These are phyloP conservation scores for Hemiscyllium ocellatum DNA, from an alignment of 2,113 vertebrate species.

Conservation along the genomic window DNA sequence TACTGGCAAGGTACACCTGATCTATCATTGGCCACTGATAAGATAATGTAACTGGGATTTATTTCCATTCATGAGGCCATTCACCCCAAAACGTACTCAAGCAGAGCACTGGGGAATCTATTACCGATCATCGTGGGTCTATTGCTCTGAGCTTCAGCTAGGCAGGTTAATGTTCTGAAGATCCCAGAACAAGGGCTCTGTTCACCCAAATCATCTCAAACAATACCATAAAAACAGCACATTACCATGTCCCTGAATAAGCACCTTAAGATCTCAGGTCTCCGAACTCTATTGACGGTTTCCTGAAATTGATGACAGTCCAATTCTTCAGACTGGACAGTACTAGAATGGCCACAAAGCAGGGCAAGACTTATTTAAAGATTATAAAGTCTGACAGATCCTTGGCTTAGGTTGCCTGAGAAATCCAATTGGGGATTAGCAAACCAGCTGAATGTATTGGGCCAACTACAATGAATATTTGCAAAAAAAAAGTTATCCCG, in stretches of 20 bases:
- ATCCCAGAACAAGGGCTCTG: not conserved
- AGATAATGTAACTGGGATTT: not conserved
- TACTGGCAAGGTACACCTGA: not conserved
- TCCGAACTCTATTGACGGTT: not conserved
- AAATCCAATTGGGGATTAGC: conserved; percentile 2
- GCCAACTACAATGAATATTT: not conserved
- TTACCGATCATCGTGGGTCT: not conserved
- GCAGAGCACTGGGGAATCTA: not conserved
- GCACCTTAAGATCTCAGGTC: not conserved
- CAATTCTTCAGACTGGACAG: not conserved
- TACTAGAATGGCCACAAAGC: not conserved
- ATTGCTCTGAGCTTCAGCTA: not conserved
- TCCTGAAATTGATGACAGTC: not conserved
- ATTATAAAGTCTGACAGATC: not conserved
- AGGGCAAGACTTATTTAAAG: not conserved
- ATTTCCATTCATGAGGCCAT: no score
- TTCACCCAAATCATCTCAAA: not conserved
- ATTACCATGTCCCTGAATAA: not conserved
- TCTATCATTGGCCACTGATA: not conserved
- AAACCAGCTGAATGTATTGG: not conserved
- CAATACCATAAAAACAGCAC: not conserved
- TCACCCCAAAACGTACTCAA: not conserved
- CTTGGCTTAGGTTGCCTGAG: not conserved
- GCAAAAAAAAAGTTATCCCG: not conserved
- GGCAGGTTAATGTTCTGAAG: not conserved